These are phyloP conservation scores for Reticulitermes speratus DNA, from an alignment of 1,140 invertebrate genomes.

Conservation along the genomic window DNA sequence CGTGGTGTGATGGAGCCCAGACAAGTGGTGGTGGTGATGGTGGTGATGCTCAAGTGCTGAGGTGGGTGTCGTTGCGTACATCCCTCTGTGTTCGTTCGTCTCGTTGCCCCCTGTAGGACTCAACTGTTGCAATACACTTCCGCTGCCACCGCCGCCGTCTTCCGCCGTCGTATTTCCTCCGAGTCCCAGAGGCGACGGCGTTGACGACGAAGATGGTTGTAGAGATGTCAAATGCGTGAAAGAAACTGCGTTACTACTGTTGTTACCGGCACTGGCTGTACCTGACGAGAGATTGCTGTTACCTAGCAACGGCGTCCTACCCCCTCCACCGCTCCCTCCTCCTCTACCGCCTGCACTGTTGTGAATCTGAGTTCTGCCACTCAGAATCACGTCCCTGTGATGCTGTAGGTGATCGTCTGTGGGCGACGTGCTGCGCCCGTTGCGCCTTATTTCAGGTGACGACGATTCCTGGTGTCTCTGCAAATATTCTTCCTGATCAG, in stretches of 20 bases:
- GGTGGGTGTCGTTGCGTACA: background rate
- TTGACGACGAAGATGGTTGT: background rate
- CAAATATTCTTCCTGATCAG: background rate
- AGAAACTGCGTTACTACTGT: background rate
- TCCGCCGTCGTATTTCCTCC: background rate
- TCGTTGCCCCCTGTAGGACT: background rate
- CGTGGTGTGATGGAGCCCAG: background rate
- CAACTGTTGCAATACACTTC: background rate
- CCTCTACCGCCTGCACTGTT: background rate
- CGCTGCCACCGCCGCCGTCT: background rate
- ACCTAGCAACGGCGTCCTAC: constrained; percentile 4
- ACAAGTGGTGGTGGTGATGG: background rate
- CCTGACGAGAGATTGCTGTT: background rate
- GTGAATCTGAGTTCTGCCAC: no score
- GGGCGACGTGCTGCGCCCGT: background rate
- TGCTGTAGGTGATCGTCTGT: background rate
- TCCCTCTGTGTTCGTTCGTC: background rate
- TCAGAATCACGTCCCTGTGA: background rate
- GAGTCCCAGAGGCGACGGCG: background rate
- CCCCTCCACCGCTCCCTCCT: background rate
- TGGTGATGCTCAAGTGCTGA: background rate
- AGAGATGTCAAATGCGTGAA: background rate
- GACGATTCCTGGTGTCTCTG: background rate
- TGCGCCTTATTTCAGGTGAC: background rate
- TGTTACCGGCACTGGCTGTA: background rate